These are phyloP conservation scores for Protonemura montana DNA, from an alignment of 2,888 invertebrate species.

Conservation along the genomic window DNA sequence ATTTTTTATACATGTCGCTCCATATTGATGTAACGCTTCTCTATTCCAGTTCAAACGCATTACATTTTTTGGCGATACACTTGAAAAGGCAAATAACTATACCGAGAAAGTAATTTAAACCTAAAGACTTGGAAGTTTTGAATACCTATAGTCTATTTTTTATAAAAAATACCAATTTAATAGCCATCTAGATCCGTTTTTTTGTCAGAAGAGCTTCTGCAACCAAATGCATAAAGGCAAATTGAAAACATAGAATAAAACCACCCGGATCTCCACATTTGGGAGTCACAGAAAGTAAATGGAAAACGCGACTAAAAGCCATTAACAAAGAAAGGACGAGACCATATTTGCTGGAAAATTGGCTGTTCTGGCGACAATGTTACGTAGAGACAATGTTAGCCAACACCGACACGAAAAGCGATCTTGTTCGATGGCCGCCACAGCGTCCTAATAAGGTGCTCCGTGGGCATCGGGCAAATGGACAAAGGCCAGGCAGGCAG, in stretches of 20 bases:
- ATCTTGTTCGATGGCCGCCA: background rate
- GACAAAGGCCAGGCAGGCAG: constrained; percentile 27
- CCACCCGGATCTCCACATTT: background rate
- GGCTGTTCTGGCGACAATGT: background rate
- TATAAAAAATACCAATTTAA: no score
- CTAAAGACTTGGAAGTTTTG: background rate
- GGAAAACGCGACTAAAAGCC: background rate
- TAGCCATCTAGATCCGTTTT: no score
- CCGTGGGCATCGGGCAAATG: constrained; percentile 21
- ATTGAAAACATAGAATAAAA: no score
- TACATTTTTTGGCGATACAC: constrained; percentile 2
- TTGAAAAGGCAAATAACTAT: background rate
- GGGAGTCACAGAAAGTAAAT: background rate
- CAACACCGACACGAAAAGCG: background rate
- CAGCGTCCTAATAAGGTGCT: constrained; percentile 25
- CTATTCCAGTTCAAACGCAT: background rate
- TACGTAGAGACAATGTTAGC: background rate
- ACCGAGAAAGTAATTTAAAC: background rate
- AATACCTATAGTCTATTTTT: no score
- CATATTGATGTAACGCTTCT: background rate
- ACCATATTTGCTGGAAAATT: background rate
- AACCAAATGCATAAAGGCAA: no score
- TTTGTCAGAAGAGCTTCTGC: no score
- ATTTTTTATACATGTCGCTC: background rate
- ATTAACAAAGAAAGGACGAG: background rate